phyloP scores from a whole-genome alignment of 2,797 vertebrate genomes.

The Sebastes kiyomatsui region DNA sequence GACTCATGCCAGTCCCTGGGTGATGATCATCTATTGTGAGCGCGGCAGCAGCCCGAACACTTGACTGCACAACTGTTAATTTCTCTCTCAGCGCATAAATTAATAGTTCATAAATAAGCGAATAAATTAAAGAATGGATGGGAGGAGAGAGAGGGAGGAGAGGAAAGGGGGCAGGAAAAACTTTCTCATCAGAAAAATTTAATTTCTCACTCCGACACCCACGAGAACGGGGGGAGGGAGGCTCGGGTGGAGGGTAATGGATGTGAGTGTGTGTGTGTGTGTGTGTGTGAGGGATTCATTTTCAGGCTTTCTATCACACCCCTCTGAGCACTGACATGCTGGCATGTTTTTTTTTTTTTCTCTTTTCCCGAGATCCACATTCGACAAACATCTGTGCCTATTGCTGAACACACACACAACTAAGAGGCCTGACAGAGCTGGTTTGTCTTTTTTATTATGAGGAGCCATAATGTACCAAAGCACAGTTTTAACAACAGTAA shows the following conservation, averaged over 20 bases:
- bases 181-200: slow-evolving; percentile 87
- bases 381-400: slow-evolving; percentile 61
- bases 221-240: slow-evolving; percentile 74
- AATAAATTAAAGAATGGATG: slow-evolving; percentile 84
- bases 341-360: slow-evolving; percentile 39
- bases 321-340: slow-evolving; percentile 64
- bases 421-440: slow-evolving; percentile 25
- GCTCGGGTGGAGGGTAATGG: slow-evolving; percentile 46
- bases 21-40: slow-evolving; percentile 71
- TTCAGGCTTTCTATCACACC: slow-evolving; percentile 65
- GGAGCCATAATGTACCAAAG: slow-evolving; percentile 5
- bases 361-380: slow-evolving; percentile 53
- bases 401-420: slow-evolving; percentile 42
- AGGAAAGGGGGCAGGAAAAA: slow-evolving; percentile 76
- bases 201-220: slow-evolving; percentile 88
- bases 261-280: slow-evolving; percentile 49
- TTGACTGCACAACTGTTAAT: slow-evolving; percentile 82
- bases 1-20: slow-evolving; percentile 51
- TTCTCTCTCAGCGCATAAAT: slow-evolving; percentile 82
- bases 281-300: slow-evolving; percentile 53
- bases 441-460: neutral
- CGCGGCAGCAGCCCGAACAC: slow-evolving; percentile 67
- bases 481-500: slow-evolving; percentile 14
- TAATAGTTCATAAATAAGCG: slow-evolving; percentile 85
- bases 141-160: slow-evolving; percentile 73